Evolutionary conservation across 2,888 invertebrate genomes (phyloP).

Genomic region (Brachypalpus laphriformis): DNA sequence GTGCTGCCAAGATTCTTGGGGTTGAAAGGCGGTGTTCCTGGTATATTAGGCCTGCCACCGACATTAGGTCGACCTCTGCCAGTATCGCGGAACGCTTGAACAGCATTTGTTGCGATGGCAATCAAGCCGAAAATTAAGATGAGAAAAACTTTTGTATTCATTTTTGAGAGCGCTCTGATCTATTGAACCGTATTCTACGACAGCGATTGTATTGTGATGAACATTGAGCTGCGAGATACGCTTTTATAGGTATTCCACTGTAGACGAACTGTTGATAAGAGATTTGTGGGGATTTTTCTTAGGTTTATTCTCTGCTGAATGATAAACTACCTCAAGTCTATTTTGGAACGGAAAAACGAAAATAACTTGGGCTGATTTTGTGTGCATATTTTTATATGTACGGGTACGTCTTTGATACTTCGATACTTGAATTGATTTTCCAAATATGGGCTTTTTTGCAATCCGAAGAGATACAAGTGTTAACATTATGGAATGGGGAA

Average conservation of each 20-base stretch:
- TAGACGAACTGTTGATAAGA: constrained; percentile 10
- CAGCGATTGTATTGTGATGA: constrained; percentile 10
- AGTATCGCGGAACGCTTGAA: constrained; percentile 39
- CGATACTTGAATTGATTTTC: too few species aligned
- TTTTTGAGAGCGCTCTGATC: too few species aligned
- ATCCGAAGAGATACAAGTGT: too few species aligned
- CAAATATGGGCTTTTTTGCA: too few species aligned
- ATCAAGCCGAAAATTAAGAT: constrained; percentile 49
- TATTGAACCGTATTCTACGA: not conserved
- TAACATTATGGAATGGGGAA: too few species aligned
- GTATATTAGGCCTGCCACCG: constrained; percentile 9
- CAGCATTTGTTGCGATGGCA: constrained; percentile 32
- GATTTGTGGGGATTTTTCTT: not conserved
- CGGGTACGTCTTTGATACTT: too few species aligned
- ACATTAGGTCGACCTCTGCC: not conserved
- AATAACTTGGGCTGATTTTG: too few species aligned
- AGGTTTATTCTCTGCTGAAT: too few species aligned
- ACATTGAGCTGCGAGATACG: not conserved
- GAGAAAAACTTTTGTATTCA: constrained; percentile 62
- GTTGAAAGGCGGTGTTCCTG: constrained; percentile 55
- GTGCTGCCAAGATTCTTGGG: constrained; percentile 7
- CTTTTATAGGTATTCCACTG: constrained; percentile 19
- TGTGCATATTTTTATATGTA: too few species aligned
- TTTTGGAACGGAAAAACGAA: too few species aligned
- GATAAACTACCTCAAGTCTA: too few species aligned